Evolutionary conservation across 1,140 invertebrate genomes (phyloP), one percentile per base, ranked within the genome.

Genomic region (Stegodyphus mimosarum): DNA sequence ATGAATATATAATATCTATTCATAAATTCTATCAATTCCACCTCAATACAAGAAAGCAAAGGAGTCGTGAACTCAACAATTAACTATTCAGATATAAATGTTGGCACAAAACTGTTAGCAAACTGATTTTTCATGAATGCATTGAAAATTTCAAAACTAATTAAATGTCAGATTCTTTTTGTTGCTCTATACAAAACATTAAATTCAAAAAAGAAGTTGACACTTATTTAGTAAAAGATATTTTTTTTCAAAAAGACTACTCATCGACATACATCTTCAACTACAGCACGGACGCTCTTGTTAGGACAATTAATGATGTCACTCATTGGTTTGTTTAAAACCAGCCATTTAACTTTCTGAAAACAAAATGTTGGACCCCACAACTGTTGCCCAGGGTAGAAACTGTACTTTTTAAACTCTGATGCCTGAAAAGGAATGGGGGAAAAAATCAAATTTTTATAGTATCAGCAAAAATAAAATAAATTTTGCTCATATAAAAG

Each of bases 381-480:
- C 2, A 96, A 90, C 87, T 93, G 93, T 89, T 96, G 94, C 0
- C 95, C 95, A 10, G 94, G 94, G 89, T 95, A 96, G 89, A 94
- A 95, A 88, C 94, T 93, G 5, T 91, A 92, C 5, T 93, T 90
- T 72, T 91, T 91, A 89, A 94, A 94, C 88, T 94, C 93, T 83
- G 92, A 92, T 83, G 92, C 91, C 92, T 67, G 64, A 67, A 67
- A 67, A 18, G 5, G 9, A 60, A 5, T 15, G 55, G 55, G 15
- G 15, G 5, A 60, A 60, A 60, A 15, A 60, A 2, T 60, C 9
- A 1, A 60, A 60, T 11, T 60, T 60, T 60, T 9, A 9, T 60
- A 11, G 9, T 60, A 60, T 11, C 55, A 11, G 55, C 55, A 60
- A 60, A 4, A 5, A 60, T 11, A 60, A 60, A 60, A 67, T n/a